These are phyloP conservation scores for Varecia variegata DNA, from an alignment of 2,797 vertebrate species.

Conservation along the genomic window DNA sequence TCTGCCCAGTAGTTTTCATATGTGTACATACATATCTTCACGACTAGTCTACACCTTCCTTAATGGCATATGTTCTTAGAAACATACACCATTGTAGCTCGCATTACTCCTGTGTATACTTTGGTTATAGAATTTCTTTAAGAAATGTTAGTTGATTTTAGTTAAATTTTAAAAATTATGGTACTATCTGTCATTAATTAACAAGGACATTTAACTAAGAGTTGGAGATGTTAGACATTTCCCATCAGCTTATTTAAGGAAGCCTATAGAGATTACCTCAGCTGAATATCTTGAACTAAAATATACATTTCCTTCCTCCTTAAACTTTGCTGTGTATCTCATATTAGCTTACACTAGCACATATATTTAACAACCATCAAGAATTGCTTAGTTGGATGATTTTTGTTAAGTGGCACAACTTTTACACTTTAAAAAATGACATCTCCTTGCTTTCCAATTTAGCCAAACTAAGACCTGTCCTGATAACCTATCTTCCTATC, in stretches of 20 bases:
- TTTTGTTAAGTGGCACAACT: slow-evolving; percentile 47
- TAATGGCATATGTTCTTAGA: background rate
- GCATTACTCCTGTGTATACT: background rate
- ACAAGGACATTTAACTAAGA: background rate
- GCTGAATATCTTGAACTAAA: slow-evolving; percentile 54
- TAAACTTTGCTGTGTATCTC: slow-evolving; percentile 33
- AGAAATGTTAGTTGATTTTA: slow-evolving; percentile 29
- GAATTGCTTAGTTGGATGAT: slow-evolving; percentile 47
- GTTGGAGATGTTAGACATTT: background rate
- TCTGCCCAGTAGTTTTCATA: background rate
- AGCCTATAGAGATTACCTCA: background rate
- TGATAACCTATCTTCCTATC: background rate
- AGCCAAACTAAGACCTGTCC: background rate
- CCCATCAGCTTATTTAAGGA: slow-evolving; percentile 35
- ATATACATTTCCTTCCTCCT: slow-evolving; percentile 24
- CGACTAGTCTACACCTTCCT: background rate
- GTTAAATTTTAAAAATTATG: slow-evolving; percentile 13
- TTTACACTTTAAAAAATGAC: slow-evolving; percentile 30
- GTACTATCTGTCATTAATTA: background rate
- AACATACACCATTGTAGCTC: background rate
- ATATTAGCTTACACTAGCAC: slow-evolving; percentile 36
- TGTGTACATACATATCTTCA: background rate
- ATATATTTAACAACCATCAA: slow-evolving; percentile 51
- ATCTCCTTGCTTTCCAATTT: slow-evolving; percentile 35
- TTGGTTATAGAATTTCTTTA: background rate